Evolutionary conservation across 2,888 invertebrate genomes (phyloP).

Genomic region (Aradus depressus): DNA sequence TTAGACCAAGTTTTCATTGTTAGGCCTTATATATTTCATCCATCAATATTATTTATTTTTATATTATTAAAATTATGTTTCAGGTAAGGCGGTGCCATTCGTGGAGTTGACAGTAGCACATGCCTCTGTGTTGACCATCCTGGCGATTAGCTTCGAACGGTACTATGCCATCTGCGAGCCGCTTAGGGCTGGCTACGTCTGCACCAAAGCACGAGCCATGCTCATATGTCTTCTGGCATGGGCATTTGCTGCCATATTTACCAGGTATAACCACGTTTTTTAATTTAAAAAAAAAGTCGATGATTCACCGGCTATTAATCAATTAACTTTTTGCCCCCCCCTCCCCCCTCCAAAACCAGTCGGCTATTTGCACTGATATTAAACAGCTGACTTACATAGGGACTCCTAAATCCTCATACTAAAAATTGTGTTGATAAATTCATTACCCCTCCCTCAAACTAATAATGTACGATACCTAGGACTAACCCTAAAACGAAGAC

Average conservation of each 20-base stretch:
- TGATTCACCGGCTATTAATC: no score
- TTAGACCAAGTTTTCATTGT: no score
- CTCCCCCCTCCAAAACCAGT: not conserved
- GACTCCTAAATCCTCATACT: no score
- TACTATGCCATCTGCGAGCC: slow-evolving; percentile 83
- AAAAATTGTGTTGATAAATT: no score
- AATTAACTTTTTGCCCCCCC: not conserved
- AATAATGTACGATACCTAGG: no score
- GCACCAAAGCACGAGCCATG: slow-evolving; percentile 73
- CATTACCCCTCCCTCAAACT: no score
- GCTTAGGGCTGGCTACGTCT: slow-evolving; percentile 76
- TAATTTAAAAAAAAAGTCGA: not conserved
- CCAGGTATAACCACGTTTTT: slow-evolving; percentile 51
- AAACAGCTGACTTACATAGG: no score
- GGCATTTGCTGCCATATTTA: slow-evolving; percentile 72
- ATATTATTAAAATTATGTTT: slow-evolving; percentile 31
- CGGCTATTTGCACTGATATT: no score
- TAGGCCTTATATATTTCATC: no score
- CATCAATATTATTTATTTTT: no score
- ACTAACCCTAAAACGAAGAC: no score
- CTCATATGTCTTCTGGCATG: slow-evolving; percentile 72
- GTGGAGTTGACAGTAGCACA: slow-evolving; percentile 85
- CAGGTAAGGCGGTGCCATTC: slow-evolving; percentile 87
- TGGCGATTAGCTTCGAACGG: slow-evolving; percentile 86
- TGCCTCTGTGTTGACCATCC: slow-evolving; percentile 81